Base-by-base conservation (phyloP, 2,888 invertebrate species). In the Drosophila gaucha region DNA sequence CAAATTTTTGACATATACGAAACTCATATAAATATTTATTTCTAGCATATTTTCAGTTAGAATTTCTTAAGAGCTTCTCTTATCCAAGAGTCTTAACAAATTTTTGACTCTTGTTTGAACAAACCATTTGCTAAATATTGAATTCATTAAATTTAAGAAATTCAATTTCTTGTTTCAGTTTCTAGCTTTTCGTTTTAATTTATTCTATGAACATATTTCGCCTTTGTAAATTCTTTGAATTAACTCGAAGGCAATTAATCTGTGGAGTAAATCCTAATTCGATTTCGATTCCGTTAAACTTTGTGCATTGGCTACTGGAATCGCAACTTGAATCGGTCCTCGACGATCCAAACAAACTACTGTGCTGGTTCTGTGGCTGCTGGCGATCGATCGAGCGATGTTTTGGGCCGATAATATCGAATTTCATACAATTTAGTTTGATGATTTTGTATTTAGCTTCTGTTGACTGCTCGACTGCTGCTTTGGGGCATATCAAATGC, bases 371-470 rank as follows among this genome's bases (percentile, higher is more conserved):
- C 4, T 1, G 43, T 5, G 26, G 24, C 50, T 46, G 28, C 10
- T 49, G 46, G 26, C 36, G 41, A 73, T 51, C 30, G 41, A 66
- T 51, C 24, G 26, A 30, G 39, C 28, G 44, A 33, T 36, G 46
- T 30, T 59, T 16, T 31, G 41, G 44, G 22, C 18, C 47, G 41
- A 76, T 70, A 71, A 72, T 87, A 82, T 87, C 88, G 46, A 72
- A 70, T 87, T 80, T 87, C 88, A 63, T 38, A 62, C 39, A 44
- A 44, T 64, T 80, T 58, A 55, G 65, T 36, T 52, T 55, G 64
- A 39, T 66, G 69, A 69, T 49, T 73, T 68, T 63, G 47, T 43
- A 60, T 58, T 65, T 63, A 68, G 86, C 86, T 84, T 88, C 88
- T 86, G 88, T 88, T 84, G 78, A 62, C 62, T 67, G 67, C 58